phyloP scores from a whole-genome alignment of 2,113 vertebrate species.

The Halichoerus grypus region DNA sequence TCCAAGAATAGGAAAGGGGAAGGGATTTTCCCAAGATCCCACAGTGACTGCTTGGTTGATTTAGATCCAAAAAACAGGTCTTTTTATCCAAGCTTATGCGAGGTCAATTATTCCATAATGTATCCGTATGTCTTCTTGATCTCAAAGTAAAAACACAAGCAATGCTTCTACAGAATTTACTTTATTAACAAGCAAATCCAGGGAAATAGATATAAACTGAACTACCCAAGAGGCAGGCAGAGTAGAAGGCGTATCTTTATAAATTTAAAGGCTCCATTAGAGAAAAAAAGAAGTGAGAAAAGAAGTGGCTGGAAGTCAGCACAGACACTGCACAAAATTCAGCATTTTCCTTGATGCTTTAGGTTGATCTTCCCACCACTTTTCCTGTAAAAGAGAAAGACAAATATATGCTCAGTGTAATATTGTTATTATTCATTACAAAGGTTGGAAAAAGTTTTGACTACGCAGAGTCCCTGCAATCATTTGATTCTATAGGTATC shows the following conservation, averaged over 20 bases:
- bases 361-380: slow-evolving; percentile 79
- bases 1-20: background rate
- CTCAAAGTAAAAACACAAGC: slow-evolving; percentile 12
- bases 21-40: background rate
- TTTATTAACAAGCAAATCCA: slow-evolving; percentile 75
- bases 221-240: background rate
- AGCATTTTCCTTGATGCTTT: slow-evolving; percentile 79
- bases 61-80: background rate
- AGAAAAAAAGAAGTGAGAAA: slow-evolving; percentile 29
- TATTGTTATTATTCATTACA: background rate
- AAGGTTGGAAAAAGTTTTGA: background rate
- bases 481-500: background rate
- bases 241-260: background rate
- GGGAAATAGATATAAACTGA: background rate
- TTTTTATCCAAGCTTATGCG: background rate
- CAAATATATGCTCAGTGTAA: background rate
- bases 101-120: background rate
- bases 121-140: background rate
- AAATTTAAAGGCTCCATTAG: background rate
- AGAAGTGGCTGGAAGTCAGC: background rate
- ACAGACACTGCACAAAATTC: background rate
- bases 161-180: slow-evolving; percentile 52
- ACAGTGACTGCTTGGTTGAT: background rate
- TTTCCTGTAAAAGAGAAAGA: slow-evolving; percentile 71
- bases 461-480: too few relatives aligned